Base-by-base conservation (phyloP, 2,797 vertebrate species). In the Eutrigla gurnardus region DNA sequence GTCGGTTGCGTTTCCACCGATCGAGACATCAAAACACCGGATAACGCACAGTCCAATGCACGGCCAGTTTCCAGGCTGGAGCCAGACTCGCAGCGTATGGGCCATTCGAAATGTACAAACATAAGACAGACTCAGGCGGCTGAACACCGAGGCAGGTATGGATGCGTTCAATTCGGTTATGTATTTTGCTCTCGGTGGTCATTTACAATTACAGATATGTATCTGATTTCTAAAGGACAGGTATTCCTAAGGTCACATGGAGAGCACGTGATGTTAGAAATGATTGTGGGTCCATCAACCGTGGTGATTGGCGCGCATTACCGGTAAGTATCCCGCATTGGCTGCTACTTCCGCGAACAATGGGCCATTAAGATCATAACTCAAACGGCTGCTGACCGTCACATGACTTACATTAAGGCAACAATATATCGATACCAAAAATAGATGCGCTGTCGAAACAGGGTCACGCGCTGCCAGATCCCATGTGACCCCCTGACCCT, bases 21-120 rank as follows among this genome's bases (percentile, higher is more conserved):
- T 78, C 74, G n/a, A 90, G 83, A 91, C 90, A 87, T 92, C 87
- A 92, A 89, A 92, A 86, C 83, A 73, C 80, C 81, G 75, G 80
- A 88, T 78, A 65, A 69, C 52, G 54, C 80, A 45, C 58, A 73
- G 78, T 74, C 75, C 70, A 76, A 4, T n/a, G 74, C 72, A 15
- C 66, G 73, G 37, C 53, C 68, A 39, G 18, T 77, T 84, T 54
- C 75, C 80, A 77, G 59, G 42, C 47, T 3, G 54, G 80, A 80
- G 89, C 63, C 69, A 91, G 77, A 86, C 83, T 58, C 59, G 5
- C 42, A n/a, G 15, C 7, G 18, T 15, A 9, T n/a, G 47, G n/a
- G 14, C 5, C 15, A 50, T 46, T 52, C 4, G 2, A 32, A 11
- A 82, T 54, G 10, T 11, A 1, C 12, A 58, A 52, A 68, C 25